Percentiles rank a stretch among this genome's conserved stretches.
Conservation (phyloP, 2,113 vertebrate species). For the Ammodytes dubius region DNA sequence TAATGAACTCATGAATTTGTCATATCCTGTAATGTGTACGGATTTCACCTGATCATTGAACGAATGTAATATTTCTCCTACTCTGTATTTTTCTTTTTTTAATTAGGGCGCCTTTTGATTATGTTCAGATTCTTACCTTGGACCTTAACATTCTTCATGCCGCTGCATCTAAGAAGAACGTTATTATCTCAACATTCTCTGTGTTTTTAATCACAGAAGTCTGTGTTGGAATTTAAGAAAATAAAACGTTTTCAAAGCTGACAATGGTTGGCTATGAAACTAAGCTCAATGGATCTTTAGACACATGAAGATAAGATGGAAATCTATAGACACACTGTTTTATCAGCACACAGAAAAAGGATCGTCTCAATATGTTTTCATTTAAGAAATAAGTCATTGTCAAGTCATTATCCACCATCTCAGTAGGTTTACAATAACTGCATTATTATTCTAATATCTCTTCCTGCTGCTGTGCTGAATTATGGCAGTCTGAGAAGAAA, state of each 20-base stretch:
- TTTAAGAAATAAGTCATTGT: constrained; percentile 63
- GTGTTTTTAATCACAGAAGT: neutral
- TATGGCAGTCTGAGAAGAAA: constrained; percentile 38
- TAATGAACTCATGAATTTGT: constrained; percentile 16
- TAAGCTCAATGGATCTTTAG: neutral
- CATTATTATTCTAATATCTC: constrained; percentile 47
- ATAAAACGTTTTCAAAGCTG: constrained; percentile 6
- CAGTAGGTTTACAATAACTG: constrained; percentile 42
- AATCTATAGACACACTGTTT: constrained; percentile 20
- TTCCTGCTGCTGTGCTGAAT: constrained; percentile 37
- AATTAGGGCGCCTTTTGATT: constrained; percentile 3
- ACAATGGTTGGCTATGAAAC: neutral
- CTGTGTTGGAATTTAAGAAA: neutral
- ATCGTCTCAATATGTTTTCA: constrained; percentile 57
- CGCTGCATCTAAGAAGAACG: constrained; percentile 47
- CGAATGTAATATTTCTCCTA: constrained; percentile 42
- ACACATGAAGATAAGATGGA: neutral
- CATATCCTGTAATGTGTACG: constrained; percentile 24
- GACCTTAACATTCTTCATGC: constrained; percentile 18
- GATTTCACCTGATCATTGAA: constrained; percentile 25
- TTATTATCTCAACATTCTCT: neutral
- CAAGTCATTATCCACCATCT: constrained; percentile 57
- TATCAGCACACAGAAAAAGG: constrained; percentile 35
- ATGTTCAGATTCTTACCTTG: constrained; percentile 10
- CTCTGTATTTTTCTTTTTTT: constrained; percentile 26